phyloP scores from a whole-genome alignment of 1,140 invertebrate species.

The Penaeus vannamei region DNA sequence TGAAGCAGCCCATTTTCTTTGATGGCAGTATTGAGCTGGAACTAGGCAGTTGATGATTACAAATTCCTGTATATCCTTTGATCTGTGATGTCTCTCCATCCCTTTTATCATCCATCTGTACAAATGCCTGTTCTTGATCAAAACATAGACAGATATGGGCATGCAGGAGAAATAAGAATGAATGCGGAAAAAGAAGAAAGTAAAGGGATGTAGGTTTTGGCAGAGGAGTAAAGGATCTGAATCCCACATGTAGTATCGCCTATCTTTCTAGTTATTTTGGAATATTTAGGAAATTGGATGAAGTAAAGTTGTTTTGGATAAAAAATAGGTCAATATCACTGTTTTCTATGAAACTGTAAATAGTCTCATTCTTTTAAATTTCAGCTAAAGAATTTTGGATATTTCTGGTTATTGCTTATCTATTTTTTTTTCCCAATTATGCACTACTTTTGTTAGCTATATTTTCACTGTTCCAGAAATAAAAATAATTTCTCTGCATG shows the following conservation, averaged over 20 bases:
- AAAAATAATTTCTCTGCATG: too few species aligned
- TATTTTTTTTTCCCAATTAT: too few species aligned
- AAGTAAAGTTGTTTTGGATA: too few species aligned
- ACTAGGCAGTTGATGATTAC: not conserved
- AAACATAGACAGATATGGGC: constrained; percentile 59
- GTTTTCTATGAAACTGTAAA: not conserved
- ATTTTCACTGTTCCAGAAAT: not conserved
- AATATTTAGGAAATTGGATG: not conserved
- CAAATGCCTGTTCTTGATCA: constrained; percentile 51
- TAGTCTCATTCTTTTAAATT: not conserved
- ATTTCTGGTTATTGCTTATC: not conserved
- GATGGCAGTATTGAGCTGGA: constrained; percentile 1
- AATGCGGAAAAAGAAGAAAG: constrained; percentile 63
- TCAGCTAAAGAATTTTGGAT: not conserved
- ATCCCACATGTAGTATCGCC: constrained; percentile 36
- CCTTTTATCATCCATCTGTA: constrained; percentile 49
- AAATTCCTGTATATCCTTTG: constrained; percentile 26
- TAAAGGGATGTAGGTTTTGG: constrained; percentile 49
- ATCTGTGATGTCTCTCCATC: constrained; percentile 40
- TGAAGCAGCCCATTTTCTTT: constrained; percentile 10
- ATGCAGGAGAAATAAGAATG: constrained; percentile 62
- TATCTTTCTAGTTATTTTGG: not conserved
- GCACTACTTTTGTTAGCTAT: not conserved
- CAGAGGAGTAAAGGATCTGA: constrained; percentile 61
- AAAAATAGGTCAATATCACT: too few species aligned